Evolutionary conservation across 2,113 vertebrate species (phyloP).

Genomic region (Jacana jacana): DNA sequence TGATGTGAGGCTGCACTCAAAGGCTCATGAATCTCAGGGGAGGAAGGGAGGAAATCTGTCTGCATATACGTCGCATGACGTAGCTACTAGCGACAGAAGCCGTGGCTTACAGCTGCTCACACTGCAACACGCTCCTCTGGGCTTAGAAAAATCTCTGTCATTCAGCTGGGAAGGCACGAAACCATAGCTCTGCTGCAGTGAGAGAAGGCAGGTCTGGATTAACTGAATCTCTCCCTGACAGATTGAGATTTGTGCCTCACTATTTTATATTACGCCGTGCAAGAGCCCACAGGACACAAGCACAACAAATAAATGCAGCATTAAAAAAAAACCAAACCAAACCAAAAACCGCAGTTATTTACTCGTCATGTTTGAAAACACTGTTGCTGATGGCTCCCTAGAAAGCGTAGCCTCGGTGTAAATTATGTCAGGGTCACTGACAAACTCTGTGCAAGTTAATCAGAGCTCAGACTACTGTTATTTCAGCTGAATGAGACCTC

Average conservation of each 20-base stretch:
- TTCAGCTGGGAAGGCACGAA: not conserved
- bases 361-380: not conserved
- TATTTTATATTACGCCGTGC: not conserved
- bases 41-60: not conserved
- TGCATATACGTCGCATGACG: rapidly evolving
- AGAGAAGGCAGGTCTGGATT: not conserved
- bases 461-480: not conserved
- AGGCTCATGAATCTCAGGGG: not conserved
- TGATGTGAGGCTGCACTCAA: not conserved
- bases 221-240: not conserved
- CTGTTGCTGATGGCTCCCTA: not conserved
- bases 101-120: not conserved
- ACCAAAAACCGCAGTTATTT: not conserved
- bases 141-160: not conserved
- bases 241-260: not conserved
- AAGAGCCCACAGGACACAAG: not conserved
- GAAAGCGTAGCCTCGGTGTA: not conserved
- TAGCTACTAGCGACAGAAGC: not conserved
- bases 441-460: not conserved
- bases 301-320: not conserved
- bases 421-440: not conserved
- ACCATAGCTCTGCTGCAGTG: not conserved
- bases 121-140: not conserved
- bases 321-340: not conserved
- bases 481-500: not conserved